A percentile compares a stretch with the other conserved stretches of the same genome.
These are phyloP conservation scores for Oplegnathus fasciatus DNA, from an alignment of 2,113 vertebrate genomes.

Conservation along the genomic window DNA sequence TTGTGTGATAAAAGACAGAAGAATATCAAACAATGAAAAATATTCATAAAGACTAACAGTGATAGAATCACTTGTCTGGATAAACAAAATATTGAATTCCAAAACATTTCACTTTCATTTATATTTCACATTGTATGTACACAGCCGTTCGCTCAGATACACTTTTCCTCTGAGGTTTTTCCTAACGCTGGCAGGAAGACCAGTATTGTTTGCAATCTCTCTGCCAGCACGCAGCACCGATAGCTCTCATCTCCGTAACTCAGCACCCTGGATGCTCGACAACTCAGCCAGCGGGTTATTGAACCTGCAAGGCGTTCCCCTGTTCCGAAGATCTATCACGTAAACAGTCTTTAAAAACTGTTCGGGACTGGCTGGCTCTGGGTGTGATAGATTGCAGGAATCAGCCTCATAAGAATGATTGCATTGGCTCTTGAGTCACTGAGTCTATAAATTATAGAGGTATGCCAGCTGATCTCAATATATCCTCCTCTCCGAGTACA, in stretches of 20 bases:
- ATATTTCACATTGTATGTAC: slow-evolving; percentile 17
- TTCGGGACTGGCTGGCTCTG: slow-evolving; percentile 36
- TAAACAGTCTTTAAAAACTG: slow-evolving; percentile 68
- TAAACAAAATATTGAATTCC: slow-evolving; percentile 19
- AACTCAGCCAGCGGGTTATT: slow-evolving; percentile 59
- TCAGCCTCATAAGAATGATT: slow-evolving; percentile 77
- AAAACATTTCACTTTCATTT: slow-evolving; percentile 25
- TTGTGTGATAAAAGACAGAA: slow-evolving; percentile 4
- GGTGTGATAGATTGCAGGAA: slow-evolving; percentile 65
- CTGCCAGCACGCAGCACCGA: slow-evolving; percentile 8
- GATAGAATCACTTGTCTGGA: not conserved
- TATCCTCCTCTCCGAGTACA: slow-evolving; percentile 36
- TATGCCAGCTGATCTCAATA: slow-evolving; percentile 68
- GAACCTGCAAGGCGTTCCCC: slow-evolving; percentile 61
- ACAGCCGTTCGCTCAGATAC: not conserved
- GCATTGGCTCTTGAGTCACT: slow-evolving; percentile 61
- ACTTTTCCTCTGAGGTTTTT: not conserved
- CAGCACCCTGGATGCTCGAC: slow-evolving; percentile 32
- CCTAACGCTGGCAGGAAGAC: not conserved
- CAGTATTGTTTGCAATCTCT: slow-evolving; percentile 41
- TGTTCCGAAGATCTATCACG: slow-evolving; percentile 63
- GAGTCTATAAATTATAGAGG: slow-evolving; percentile 73
- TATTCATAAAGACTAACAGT: not conserved
- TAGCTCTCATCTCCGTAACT: slow-evolving; percentile 50
- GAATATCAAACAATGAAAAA: slow-evolving; percentile 9